Evolutionary conservation across 2,888 invertebrate species (phyloP).

Genomic region (Ormyrus pomaceus): DNA sequence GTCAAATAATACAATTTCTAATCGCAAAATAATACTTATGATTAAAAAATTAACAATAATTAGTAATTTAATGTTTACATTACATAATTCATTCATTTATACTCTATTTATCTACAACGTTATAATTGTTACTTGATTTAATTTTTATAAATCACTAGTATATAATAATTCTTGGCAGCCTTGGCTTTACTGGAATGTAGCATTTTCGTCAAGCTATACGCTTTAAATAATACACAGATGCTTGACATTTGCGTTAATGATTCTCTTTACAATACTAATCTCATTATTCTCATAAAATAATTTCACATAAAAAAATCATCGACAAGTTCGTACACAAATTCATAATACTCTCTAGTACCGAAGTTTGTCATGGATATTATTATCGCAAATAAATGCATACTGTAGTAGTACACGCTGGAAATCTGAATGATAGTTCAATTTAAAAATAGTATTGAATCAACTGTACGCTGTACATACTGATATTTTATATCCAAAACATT

Average conservation of each 20-base stretch:
- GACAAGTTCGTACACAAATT: slow-evolving; percentile 43
- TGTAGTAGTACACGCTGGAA: slow-evolving; percentile 26
- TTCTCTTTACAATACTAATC: slow-evolving; percentile 49
- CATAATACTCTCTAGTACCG: slow-evolving; percentile 39
- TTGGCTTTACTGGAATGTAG: slow-evolving; percentile 70
- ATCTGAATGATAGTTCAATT: slow-evolving; percentile 33
- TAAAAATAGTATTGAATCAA: slow-evolving; percentile 61
- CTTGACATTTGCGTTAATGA: slow-evolving; percentile 52
- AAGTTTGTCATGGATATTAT: slow-evolving; percentile 52
- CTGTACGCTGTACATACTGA: slow-evolving; percentile 63
- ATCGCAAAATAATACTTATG: slow-evolving; percentile 51
- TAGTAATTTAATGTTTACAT: slow-evolving; percentile 59
- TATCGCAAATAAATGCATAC: slow-evolving; percentile 28
- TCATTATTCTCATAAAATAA: slow-evolving; percentile 34
- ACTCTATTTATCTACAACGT: slow-evolving; percentile 61
- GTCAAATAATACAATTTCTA: slow-evolving; percentile 58
- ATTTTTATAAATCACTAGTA: slow-evolving; percentile 58
- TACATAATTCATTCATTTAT: slow-evolving; percentile 56
- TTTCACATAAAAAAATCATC: slow-evolving; percentile 43
- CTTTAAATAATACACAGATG: slow-evolving; percentile 40
- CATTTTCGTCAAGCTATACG: slow-evolving; percentile 54
- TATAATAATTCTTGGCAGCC: slow-evolving; percentile 67
- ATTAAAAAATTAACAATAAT: slow-evolving; percentile 58
- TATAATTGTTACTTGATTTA: slow-evolving; percentile 57
- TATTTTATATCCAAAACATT: slow-evolving; percentile 63